A percentile compares a stretch with the other conserved stretches of the same genome.
Conservation (phyloP, 2,888 invertebrate species). For the Plebejus argus region DNA sequence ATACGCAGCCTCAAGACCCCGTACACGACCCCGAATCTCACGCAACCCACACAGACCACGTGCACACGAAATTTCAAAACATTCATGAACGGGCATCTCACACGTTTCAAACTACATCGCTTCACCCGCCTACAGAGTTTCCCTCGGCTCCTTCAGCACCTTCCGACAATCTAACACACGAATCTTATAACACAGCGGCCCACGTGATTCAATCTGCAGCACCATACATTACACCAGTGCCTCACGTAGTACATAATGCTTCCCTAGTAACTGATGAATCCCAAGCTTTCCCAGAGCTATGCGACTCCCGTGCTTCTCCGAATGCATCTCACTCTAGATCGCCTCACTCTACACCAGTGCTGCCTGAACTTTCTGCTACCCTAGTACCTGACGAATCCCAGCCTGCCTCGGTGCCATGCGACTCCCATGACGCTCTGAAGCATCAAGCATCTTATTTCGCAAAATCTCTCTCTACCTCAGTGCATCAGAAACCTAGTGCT, state of each 20-base stretch:
- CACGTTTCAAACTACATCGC: constrained; percentile 3
- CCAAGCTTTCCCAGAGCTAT: neutral
- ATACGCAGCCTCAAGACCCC: neutral
- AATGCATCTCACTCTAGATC: neutral
- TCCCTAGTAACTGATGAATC: neutral
- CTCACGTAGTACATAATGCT: neutral
- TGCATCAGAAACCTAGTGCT: neutral
- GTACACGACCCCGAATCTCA: neutral
- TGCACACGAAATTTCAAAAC: neutral
- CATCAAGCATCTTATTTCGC: neutral
- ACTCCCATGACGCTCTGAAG: neutral
- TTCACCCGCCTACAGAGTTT: neutral
- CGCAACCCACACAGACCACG: too few relatives aligned
- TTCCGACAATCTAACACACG: neutral
- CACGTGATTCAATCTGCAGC: neutral
- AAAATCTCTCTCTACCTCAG: neutral
- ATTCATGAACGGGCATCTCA: neutral
- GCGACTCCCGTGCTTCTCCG: neutral
- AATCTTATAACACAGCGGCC: neutral
- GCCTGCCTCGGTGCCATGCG: neutral
- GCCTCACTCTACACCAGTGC: neutral
- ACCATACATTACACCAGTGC: neutral
- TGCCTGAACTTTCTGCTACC: neutral
- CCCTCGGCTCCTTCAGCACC: neutral
- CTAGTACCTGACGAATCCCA: neutral